Percentiles rank a stretch among this genome's conserved stretches.
Conservation (phyloP, 2,797 vertebrate genomes). For the Oryzias sinensis region DNA sequence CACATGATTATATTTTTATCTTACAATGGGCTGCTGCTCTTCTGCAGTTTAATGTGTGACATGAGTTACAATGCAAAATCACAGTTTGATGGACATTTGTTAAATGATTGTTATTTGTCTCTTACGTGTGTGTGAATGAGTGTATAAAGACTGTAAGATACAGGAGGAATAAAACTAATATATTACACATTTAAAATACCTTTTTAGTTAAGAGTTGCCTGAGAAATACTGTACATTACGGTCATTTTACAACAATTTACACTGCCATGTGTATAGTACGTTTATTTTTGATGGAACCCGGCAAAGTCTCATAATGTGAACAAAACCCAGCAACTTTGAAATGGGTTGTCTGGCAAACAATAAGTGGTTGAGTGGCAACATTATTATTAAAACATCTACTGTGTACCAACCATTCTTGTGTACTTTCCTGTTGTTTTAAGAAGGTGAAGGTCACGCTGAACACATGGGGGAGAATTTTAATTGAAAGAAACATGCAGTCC, state of each 20-base stretch:
- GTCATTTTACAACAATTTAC: conserved; percentile 43
- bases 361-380: conserved; percentile 50
- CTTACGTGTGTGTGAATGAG: conserved; percentile 43
- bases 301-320: conserved; percentile 52
- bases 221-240: conserved; percentile 41
- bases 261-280: conserved; percentile 45
- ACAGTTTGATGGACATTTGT: conserved; percentile 42
- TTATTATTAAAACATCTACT: conserved; percentile 71
- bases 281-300: conserved; percentile 58
- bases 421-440: conserved; percentile 44
- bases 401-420: conserved; percentile 42
- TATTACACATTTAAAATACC: conserved; percentile 49
- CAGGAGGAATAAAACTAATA: conserved; percentile 27
- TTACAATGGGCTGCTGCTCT: conserved; percentile 21
- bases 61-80: conserved; percentile 1
- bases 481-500: conserved; percentile 16
- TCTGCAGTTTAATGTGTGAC: conserved; percentile 21
- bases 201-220: conserved; percentile 43
- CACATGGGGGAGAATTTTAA: background rate
- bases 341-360: conserved; percentile 39
- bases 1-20: too few species aligned
- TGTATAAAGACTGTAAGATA: conserved; percentile 37
- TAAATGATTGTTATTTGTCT: conserved; percentile 53
- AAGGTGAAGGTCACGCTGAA: conserved; percentile 17
- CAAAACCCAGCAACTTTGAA: conserved; percentile 40